Evolutionary conservation across 2,888 invertebrate genomes (phyloP).

Genomic region (Melanostoma mellinum): DNA sequence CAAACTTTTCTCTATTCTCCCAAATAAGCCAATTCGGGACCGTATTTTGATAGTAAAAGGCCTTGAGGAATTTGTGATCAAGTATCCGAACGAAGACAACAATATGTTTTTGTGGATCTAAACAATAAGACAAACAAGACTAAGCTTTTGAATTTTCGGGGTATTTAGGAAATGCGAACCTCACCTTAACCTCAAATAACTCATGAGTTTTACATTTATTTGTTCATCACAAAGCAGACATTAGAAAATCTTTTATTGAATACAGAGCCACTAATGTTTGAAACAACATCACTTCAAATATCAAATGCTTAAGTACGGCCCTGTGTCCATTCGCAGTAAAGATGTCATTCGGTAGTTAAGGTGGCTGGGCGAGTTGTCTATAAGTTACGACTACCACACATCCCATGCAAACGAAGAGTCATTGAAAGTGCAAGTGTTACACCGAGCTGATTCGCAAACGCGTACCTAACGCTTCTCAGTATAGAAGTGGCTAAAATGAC

Average conservation of each 20-base stretch:
- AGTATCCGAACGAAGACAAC: too few species aligned
- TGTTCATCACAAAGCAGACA: too few species aligned
- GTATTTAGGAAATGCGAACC: too few species aligned
- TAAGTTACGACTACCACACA: slow-evolving; percentile 8
- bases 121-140: too few species aligned
- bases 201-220: too few species aligned
- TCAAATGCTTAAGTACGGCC: slow-evolving; percentile 7
- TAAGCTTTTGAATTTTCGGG: too few species aligned
- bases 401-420: slow-evolving; percentile 42
- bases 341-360: slow-evolving; percentile 62
- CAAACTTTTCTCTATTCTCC: neutral
- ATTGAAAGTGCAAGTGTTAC: slow-evolving; percentile 67
- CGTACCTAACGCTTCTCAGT: neutral
- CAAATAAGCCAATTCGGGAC: neutral
- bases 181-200: too few species aligned
- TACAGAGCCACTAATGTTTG: too few species aligned
- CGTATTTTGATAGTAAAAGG: neutral
- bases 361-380: slow-evolving; percentile 19
- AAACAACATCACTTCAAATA: neutral
- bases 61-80: neutral
- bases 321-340: slow-evolving; percentile 18
- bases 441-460: slow-evolving; percentile 27
- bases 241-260: too few species aligned
- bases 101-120: too few species aligned
- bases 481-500: slow-evolving; percentile 39